phyloP scores from a whole-genome alignment of 2,113 vertebrate species.

The Gallinago paraguaiae region DNA sequence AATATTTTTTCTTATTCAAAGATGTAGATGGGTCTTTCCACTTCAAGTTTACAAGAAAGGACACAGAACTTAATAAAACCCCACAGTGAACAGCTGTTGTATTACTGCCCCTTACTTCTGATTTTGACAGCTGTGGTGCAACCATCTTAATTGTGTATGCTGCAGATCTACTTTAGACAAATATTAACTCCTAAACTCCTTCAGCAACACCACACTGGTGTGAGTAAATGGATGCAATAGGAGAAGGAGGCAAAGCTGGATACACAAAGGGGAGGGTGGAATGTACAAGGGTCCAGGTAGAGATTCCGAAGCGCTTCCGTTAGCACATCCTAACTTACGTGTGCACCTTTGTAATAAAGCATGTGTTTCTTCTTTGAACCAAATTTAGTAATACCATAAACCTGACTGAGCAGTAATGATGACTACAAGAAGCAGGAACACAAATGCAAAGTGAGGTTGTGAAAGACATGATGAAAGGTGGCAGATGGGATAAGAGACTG shows the following conservation, averaged over 20 bases:
- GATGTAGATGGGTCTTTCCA: background rate
- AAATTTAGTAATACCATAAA: background rate
- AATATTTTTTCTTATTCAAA: background rate
- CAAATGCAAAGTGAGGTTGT: background rate
- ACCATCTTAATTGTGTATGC: background rate
- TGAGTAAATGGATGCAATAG: background rate
- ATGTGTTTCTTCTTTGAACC: background rate
- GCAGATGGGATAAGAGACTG: background rate
- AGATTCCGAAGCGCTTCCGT: background rate
- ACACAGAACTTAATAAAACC: background rate
- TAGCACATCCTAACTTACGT: background rate
- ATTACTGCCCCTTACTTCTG: background rate
- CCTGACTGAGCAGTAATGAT: background rate
- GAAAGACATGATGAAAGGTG: background rate
- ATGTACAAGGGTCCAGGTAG: fast-evolving
- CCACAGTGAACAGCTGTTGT: background rate
- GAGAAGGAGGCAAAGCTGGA: background rate
- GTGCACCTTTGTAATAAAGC: background rate
- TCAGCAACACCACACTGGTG: background rate
- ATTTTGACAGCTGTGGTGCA: background rate
- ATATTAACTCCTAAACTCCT: background rate
- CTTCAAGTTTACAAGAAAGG: background rate
- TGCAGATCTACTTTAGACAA: background rate
- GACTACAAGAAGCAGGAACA: background rate
- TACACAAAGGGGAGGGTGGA: background rate